A percentile compares a stretch with the other conserved stretches of the same genome.
Conservation (phyloP, 2,888 invertebrate species). For the Antheraea yamamai region DNA sequence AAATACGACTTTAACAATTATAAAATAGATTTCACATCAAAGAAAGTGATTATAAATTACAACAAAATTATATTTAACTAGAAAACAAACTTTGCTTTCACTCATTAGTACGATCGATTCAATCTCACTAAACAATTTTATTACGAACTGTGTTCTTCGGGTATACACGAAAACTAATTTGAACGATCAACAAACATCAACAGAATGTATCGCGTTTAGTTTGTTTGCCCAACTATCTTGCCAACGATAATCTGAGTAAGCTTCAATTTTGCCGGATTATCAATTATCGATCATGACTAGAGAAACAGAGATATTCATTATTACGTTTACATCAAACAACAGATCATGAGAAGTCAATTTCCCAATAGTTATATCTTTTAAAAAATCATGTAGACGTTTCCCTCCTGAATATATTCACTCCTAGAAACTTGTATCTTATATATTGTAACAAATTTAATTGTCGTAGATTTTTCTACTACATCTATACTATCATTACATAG, state of each 20-base stretch:
- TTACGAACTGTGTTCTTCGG: not conserved
- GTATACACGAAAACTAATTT: slow-evolving; percentile 9
- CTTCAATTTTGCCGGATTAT: slow-evolving; percentile 39
- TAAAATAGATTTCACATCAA: not conserved
- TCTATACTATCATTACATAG: too few species aligned
- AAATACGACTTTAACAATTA: not conserved
- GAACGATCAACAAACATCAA: not conserved
- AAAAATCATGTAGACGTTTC: not conserved
- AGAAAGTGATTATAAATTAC: not conserved
- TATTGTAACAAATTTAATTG: too few species aligned
- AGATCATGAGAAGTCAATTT: not conserved
- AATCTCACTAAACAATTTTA: not conserved
- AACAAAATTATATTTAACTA: not conserved
- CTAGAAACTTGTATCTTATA: too few species aligned
- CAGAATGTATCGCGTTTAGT: slow-evolving; percentile 26
- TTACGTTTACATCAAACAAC: not conserved
- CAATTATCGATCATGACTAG: slow-evolving; percentile 28
- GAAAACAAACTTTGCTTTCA: not conserved
- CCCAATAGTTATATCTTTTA: not conserved
- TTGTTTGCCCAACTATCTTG: slow-evolving; percentile 30
- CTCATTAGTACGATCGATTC: not conserved
- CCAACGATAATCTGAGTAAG: slow-evolving; percentile 29
- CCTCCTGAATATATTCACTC: too few species aligned
- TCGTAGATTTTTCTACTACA: too few species aligned
- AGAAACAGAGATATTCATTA: not conserved